These are phyloP conservation scores for Clarias pachynema DNA, from an alignment of 2,797 vertebrate genomes.

Conservation along the genomic window DNA sequence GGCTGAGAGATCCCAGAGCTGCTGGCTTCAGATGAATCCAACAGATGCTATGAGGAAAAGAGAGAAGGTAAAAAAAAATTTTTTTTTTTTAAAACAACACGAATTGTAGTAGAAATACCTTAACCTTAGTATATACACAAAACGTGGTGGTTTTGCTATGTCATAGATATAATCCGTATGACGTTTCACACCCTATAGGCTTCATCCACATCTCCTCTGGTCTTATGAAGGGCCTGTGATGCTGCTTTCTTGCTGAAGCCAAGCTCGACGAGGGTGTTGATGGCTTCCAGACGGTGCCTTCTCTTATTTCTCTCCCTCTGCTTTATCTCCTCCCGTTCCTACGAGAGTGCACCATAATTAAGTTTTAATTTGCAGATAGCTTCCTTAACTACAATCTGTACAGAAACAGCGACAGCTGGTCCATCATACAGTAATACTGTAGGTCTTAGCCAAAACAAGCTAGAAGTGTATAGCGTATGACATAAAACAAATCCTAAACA, in stretches of 20 bases:
- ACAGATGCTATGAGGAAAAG: constrained; percentile 65
- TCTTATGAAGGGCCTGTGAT: constrained; percentile 77
- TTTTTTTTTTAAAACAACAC: too few species aligned
- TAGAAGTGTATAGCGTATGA: too few species aligned
- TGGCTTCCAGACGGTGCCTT: constrained; percentile 70
- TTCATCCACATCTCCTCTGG: constrained; percentile 78
- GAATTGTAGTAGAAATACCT: background rate
- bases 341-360: constrained; percentile 28
- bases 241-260: constrained; percentile 83
- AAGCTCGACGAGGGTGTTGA: constrained; percentile 78
- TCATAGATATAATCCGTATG: background rate
- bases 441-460: background rate
- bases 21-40: constrained; percentile 57
- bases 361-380: background rate
- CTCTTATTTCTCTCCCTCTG: constrained; percentile 82
- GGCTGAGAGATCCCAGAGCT: constrained; percentile 47
- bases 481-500: too few species aligned
- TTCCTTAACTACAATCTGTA: background rate
- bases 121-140: background rate
- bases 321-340: constrained; percentile 85
- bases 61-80: background rate
- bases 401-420: background rate
- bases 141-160: background rate
- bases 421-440: background rate
- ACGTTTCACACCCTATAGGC: constrained; percentile 77